phyloP scores from a whole-genome alignment of 2,113 vertebrate species.

The Ictalurus punctatus region DNA sequence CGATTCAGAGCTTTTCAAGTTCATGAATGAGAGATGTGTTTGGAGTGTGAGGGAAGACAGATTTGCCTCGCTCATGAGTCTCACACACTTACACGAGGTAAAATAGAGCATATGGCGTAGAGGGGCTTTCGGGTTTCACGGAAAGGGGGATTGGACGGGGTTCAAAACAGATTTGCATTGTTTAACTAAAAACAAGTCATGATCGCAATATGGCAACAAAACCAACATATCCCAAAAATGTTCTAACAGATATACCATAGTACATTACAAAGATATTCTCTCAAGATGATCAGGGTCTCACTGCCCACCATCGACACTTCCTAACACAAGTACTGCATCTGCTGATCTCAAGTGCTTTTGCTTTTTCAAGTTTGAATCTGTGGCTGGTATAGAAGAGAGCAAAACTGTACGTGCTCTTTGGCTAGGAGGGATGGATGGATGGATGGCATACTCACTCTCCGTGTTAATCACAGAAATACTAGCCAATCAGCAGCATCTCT shows the following conservation, averaged over 20 bases:
- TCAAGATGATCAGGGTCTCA: neutral
- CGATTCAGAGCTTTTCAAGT: constrained; percentile 13
- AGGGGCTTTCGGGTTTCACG: neutral
- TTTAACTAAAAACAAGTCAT: neutral
- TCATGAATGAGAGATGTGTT: neutral
- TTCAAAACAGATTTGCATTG: neutral
- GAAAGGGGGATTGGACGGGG: neutral
- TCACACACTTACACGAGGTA: neutral
- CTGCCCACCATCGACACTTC: neutral
- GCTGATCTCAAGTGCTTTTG: neutral
- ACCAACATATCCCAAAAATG: neutral
- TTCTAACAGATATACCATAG: neutral
- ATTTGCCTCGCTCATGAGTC: neutral
- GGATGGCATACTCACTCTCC: neutral
- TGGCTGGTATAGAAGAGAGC: neutral
- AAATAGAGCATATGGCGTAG: neutral
- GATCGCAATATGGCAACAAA: neutral
- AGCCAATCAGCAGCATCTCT: neutral
- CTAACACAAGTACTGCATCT: neutral
- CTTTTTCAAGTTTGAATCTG: neutral
- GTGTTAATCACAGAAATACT: neutral
- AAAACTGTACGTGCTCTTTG: neutral
- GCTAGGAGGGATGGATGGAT: too few relatives aligned
- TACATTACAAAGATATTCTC: neutral
- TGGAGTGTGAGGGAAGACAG: neutral